Conservation (phyloP, 2,888 invertebrate species). For the Yponomeuta sedellus region DNA sequence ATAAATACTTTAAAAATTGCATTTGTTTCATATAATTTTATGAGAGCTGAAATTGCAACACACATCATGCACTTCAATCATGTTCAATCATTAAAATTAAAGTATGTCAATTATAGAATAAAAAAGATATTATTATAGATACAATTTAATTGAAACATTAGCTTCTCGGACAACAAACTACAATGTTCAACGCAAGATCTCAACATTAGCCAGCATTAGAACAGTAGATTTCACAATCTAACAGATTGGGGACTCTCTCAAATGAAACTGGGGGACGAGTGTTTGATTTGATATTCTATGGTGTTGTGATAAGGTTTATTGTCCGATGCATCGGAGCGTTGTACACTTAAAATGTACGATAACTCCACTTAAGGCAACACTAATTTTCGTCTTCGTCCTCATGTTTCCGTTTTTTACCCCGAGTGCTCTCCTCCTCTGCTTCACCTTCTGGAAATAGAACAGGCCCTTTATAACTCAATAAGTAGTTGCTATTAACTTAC, state of each 20-base stretch:
- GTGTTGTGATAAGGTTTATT: slow-evolving; percentile 53
- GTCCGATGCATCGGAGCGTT: slow-evolving; percentile 72
- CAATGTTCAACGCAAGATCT: slow-evolving; percentile 59
- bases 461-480: neutral
- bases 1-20: neutral
- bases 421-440: slow-evolving; percentile 70
- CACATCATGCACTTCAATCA: slow-evolving; percentile 67
- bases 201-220: slow-evolving; percentile 46
- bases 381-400: slow-evolving; percentile 75
- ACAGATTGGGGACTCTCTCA: slow-evolving; percentile 57
- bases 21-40: slow-evolving; percentile 18
- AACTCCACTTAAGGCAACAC: slow-evolving; percentile 68
- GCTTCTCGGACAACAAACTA: slow-evolving; percentile 73
- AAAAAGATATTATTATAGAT: slow-evolving; percentile 68
- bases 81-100: slow-evolving; percentile 65
- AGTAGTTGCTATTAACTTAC: neutral
- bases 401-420: slow-evolving; percentile 79
- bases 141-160: slow-evolving; percentile 72
- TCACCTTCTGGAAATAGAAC: slow-evolving; percentile 46
- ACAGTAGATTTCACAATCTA: slow-evolving; percentile 42
- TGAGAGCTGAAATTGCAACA: slow-evolving; percentile 64
- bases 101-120: slow-evolving; percentile 73
- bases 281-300: slow-evolving; percentile 8
- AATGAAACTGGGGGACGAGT: slow-evolving; percentile 29
- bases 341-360: slow-evolving; percentile 73